Conservation (phyloP, 2,113 vertebrate species). For the Balaenoptera acutorostrata region DNA sequence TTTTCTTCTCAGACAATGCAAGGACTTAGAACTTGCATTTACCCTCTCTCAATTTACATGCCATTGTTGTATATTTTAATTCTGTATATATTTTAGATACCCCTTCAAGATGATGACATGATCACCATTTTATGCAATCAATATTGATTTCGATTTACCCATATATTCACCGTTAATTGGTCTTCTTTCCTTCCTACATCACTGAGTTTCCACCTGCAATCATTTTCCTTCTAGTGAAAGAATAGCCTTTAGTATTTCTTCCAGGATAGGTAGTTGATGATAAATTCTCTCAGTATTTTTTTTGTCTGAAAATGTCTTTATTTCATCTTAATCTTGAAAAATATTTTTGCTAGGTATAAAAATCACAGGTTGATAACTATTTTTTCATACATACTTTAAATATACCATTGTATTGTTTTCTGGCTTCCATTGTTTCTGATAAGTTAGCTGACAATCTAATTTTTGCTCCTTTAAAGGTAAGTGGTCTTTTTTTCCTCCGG, state of each 20-base stretch:
- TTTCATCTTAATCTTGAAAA: conserved; percentile 4
- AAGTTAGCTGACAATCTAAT: neutral
- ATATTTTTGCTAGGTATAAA: neutral
- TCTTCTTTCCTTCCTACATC: neutral
- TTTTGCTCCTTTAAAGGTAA: neutral
- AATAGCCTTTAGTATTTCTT: neutral
- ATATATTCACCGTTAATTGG: neutral
- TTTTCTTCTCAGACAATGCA: neutral
- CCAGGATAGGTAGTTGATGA: neutral
- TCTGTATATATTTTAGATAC: neutral
- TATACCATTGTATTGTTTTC: neutral
- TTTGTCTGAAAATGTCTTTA: neutral
- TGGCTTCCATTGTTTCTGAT: neutral
- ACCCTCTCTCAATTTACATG: neutral
- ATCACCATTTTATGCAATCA: neutral
- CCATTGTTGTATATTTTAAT: neutral
- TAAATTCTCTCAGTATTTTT: neutral
- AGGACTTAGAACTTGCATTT: neutral
- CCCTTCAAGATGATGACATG: neutral
- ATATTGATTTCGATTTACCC: neutral
- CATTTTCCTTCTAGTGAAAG: neutral
- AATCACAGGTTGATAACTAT: neutral
- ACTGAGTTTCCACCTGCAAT: neutral
- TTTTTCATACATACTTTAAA: neutral
- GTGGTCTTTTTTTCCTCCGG: neutral